phyloP scores from a whole-genome alignment of 2,888 invertebrate genomes.

The Parnassius smintheus region DNA sequence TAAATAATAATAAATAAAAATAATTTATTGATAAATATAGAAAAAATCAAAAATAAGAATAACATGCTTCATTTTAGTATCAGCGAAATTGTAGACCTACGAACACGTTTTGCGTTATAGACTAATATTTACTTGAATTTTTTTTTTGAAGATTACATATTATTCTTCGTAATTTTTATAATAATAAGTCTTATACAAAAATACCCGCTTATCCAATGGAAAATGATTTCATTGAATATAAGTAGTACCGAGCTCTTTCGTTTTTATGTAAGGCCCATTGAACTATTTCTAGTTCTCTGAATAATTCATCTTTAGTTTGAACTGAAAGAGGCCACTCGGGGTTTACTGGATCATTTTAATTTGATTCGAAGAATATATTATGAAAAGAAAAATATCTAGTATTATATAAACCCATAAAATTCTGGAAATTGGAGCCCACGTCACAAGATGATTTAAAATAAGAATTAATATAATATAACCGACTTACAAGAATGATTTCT shows the following conservation, averaged over 20 bases:
- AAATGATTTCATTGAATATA: conserved; percentile 2
- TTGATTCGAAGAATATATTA: conserved; percentile 10
- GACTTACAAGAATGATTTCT: no score
- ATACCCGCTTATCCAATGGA: not conserved
- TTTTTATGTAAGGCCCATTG: conserved; percentile 16
- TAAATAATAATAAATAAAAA: no score
- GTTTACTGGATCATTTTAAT: conserved; percentile 26
- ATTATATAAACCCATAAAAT: not conserved
- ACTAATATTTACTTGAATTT: no score
- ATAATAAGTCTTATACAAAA: no score
- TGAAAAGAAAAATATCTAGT: not conserved
- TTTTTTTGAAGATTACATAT: no score
- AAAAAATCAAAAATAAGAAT: no score
- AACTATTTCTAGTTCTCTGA: conserved; percentile 16
- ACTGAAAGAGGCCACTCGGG: conserved; percentile 19
- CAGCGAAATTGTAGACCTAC: no score
- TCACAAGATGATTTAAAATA: not conserved
- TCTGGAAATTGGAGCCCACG: not conserved
- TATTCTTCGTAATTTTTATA: no score
- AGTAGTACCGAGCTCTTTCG: conserved; percentile 4
- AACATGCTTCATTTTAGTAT: no score
- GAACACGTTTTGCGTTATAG: no score
- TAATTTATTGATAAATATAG: no score
- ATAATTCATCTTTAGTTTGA: conserved; percentile 23
- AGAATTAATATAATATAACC: no score